phyloP scores from a whole-genome alignment of 2,888 invertebrate genomes.

The Trichogramma dendrolimi region DNA sequence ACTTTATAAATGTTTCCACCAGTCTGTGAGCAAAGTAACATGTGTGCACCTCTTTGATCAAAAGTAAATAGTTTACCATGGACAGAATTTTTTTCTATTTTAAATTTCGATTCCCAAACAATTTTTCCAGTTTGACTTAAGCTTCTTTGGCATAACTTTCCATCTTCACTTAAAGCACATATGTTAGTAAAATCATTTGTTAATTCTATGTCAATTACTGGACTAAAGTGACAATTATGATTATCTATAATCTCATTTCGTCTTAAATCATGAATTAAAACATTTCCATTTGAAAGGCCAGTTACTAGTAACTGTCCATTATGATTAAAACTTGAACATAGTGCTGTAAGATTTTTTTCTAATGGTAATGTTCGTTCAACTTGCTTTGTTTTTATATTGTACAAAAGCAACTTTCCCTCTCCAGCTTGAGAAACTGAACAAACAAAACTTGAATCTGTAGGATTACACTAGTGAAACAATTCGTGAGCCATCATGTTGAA shows the following conservation, averaged over 20 bases:
- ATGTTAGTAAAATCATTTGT: slow-evolving; percentile 58
- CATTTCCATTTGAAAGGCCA: slow-evolving; percentile 58
- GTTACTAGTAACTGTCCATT: slow-evolving; percentile 59
- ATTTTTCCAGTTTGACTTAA: slow-evolving; percentile 53
- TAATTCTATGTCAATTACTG: slow-evolving; percentile 56
- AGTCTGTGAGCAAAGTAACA: slow-evolving; percentile 49
- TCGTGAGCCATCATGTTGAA: slow-evolving; percentile 51
- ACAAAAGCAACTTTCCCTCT: slow-evolving; percentile 56
- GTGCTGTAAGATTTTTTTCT: slow-evolving; percentile 51
- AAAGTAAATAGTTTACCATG: slow-evolving; percentile 50
- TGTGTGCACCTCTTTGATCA: slow-evolving; percentile 50
- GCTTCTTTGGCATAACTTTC: slow-evolving; percentile 47
- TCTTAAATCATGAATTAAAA: slow-evolving; percentile 57
- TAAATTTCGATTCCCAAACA: slow-evolving; percentile 48
- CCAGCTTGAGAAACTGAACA: slow-evolving; percentile 50
- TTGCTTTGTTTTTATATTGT: slow-evolving; percentile 58
- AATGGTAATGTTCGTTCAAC: slow-evolving; percentile 50
- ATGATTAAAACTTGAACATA: slow-evolving; percentile 59
- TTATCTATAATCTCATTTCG: slow-evolving; percentile 57
- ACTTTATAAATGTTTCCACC: slow-evolving; percentile 52
- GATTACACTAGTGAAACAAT: slow-evolving; percentile 56
- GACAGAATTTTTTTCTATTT: slow-evolving; percentile 48
- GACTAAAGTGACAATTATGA: slow-evolving; percentile 57
- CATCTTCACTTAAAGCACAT: slow-evolving; percentile 58
- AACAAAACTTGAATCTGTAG: slow-evolving; percentile 53